phyloP scores from a whole-genome alignment of 1,140 invertebrate species.

The Rhagoletis zephyria region DNA sequence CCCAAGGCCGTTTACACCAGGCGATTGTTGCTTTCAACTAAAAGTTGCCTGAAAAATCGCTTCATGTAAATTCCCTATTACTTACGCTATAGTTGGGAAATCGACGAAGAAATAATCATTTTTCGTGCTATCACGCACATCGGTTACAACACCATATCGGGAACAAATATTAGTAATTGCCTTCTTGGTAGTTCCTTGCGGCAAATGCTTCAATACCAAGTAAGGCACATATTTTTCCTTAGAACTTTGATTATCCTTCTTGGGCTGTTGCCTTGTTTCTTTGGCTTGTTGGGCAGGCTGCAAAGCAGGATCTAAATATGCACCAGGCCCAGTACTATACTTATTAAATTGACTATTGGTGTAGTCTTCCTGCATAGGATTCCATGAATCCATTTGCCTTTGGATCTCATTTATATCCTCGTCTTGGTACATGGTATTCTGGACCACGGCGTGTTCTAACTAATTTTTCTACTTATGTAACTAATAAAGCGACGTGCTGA shows the following conservation, averaged over 20 bases:
- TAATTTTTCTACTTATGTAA: too few relatives aligned
- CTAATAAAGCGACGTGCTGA: too few relatives aligned
- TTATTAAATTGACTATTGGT: conserved; percentile 53
- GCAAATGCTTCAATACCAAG: conserved; percentile 52
- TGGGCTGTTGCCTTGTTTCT: background rate
- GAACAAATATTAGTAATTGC: conserved; percentile 54
- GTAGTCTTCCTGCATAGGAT: conserved; percentile 57
- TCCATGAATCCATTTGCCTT: conserved; percentile 53
- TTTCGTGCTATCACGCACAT: conserved; percentile 50
- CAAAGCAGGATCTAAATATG: conserved; percentile 48
- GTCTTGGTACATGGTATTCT: background rate
- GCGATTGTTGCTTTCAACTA: too few relatives aligned
- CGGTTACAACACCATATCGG: conserved; percentile 23
- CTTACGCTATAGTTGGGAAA: conserved; percentile 57
- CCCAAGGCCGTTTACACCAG: too few relatives aligned
- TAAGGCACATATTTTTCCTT: conserved; percentile 10
- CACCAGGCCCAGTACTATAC: conserved; percentile 53
- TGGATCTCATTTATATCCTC: background rate
- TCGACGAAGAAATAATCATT: conserved; percentile 53
- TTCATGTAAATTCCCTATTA: background rate
- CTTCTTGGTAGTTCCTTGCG: conserved; percentile 26
- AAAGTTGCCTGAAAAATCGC: too few relatives aligned
- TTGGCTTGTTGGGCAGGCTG: background rate
- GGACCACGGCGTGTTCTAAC: background rate
- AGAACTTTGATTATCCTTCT: background rate